A percentile compares a stretch with the other conserved stretches of the same genome.
Evolutionary conservation across 2,888 invertebrate genomes (phyloP).

Genomic region (Tenodera sinensis): DNA sequence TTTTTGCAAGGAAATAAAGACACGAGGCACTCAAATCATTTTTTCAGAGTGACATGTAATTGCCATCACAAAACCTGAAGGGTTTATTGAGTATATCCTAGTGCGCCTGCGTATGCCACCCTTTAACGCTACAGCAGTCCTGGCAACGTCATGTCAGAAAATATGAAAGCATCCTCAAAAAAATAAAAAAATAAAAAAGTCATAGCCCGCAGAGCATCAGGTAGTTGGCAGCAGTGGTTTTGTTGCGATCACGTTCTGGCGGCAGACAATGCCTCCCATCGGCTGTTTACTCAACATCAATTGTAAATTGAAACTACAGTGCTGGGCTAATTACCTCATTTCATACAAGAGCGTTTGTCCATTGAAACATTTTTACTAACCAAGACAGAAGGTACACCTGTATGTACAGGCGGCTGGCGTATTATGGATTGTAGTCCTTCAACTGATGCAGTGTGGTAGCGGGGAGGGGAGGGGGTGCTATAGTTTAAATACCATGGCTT

Average conservation of each 20-base stretch:
- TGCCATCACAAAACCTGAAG: neutral
- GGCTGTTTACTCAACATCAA: conserved; percentile 3
- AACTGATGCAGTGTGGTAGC: neutral
- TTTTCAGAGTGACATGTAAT: neutral
- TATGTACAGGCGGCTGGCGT: neutral
- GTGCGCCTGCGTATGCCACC: too few relatives aligned
- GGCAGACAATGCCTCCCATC: neutral
- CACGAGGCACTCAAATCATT: neutral
- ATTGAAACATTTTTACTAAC: conserved; percentile 9
- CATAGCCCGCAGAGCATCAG: neutral
- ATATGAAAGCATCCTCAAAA: neutral
- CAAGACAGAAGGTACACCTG: neutral
- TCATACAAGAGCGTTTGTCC: conserved; percentile 3
- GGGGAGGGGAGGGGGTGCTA: neutral
- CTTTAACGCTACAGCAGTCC: neutral
- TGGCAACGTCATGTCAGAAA: neutral
- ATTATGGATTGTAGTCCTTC: neutral
- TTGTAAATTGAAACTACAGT: conserved; percentile 8
- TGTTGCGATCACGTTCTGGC: neutral
- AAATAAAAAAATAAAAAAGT: neutral
- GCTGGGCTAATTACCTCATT: conserved; percentile 10
- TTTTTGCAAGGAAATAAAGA: neutral
- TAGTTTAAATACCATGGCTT: neutral
- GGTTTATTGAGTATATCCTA: neutral
- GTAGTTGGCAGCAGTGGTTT: neutral